Evolutionary conservation across 2,888 invertebrate species (phyloP).

Genomic region (Acanthosepion pharaonis): DNA sequence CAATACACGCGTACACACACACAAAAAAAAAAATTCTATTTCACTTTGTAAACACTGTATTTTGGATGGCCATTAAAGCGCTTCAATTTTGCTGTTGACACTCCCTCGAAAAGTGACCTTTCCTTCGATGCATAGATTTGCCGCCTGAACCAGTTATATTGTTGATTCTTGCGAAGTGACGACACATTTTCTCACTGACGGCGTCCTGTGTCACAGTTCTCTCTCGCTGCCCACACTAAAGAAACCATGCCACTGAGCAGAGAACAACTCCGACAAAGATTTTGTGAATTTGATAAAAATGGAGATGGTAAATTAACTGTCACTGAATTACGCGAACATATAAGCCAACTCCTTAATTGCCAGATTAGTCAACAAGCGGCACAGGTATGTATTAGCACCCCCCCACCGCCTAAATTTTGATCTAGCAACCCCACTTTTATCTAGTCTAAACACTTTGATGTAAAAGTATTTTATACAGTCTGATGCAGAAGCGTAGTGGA

Average conservation of each 20-base stretch:
- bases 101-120: neutral
- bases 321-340: neutral
- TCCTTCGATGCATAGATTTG: neutral
- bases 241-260: neutral
- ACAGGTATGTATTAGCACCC: neutral
- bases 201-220: neutral
- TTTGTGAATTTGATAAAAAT: neutral
- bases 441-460: too few species aligned
- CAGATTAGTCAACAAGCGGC: neutral
- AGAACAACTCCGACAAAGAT: neutral
- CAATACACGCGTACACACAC: too few species aligned
- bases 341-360: neutral
- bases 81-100: neutral
- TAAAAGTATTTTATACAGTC: too few species aligned
- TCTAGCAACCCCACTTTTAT: too few species aligned
- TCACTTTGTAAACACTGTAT: too few species aligned
- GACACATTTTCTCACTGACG: neutral
- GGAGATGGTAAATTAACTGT: neutral
- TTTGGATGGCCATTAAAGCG: neutral
- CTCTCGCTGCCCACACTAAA: neutral
- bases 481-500: too few species aligned
- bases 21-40: too few species aligned
- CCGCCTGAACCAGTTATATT: neutral
- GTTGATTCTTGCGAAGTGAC: neutral
- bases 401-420: too few species aligned